phyloP scores from a whole-genome alignment of 2,797 vertebrate genomes.

The Acanthurus tractus region DNA sequence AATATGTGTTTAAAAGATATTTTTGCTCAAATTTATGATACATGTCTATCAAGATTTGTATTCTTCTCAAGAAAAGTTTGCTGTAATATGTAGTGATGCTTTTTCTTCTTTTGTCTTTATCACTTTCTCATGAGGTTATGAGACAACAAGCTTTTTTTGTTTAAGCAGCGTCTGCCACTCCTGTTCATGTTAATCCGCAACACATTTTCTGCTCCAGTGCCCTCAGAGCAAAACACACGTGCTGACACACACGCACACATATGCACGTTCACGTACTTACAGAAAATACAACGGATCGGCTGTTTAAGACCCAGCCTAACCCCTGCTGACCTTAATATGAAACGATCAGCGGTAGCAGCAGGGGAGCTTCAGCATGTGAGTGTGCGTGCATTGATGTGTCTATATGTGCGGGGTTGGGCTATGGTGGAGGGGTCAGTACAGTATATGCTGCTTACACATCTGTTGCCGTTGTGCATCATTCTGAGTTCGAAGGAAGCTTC shows the following conservation, averaged over 20 bases:
- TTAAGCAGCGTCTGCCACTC: conserved; percentile 61
- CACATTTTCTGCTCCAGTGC: conserved; percentile 69
- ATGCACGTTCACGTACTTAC: conserved; percentile 15
- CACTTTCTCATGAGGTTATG: conserved; percentile 42
- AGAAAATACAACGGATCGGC: conserved; percentile 51
- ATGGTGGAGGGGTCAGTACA: conserved; percentile 6
- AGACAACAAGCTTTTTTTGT: conserved; percentile 59
- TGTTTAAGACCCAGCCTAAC: conserved; percentile 62
- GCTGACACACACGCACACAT: background rate
- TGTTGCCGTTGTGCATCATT: conserved; percentile 41
- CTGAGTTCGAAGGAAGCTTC: conserved; percentile 7
- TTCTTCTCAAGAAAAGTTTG: conserved; percentile 1
- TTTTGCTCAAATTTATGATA: background rate
- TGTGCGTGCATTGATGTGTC: conserved; percentile 14
- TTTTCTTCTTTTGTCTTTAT: conserved; percentile 4
- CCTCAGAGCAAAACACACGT: conserved; percentile 52
- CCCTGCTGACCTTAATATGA: conserved; percentile 77
- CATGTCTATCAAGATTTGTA: background rate
- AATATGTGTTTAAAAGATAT: conserved; percentile 7
- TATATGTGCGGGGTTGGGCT: background rate
- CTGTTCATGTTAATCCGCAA: conserved; percentile 71
- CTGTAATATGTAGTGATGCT: background rate
- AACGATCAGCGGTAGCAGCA: conserved; percentile 57
- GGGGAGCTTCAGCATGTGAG: conserved; percentile 27
- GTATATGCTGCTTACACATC: conserved; percentile 42